Evolutionary conservation across 2,113 vertebrate species (phyloP), one percentile per base, ranked within the genome.

Genomic region (Zapus hudsonius): DNA sequence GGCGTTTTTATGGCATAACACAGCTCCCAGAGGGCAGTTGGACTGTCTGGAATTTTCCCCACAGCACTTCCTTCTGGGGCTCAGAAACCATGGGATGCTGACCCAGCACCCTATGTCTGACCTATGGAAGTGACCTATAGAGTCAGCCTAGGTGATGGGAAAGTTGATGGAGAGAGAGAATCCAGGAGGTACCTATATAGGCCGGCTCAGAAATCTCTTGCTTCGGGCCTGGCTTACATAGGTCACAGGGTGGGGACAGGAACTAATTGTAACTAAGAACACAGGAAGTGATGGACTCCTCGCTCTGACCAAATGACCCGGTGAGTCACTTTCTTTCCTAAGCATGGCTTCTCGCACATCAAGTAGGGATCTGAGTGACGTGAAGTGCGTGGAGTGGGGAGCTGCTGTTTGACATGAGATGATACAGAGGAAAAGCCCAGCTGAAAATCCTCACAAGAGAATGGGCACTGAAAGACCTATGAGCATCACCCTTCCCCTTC

Each of bases 41-140:
- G 29, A 3, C 0, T 38, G 67, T 31, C 44, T 66, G 67, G 47
- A 61, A 11, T 70, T 70, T 52, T 75, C n/a, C 75, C 80, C 23
- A 7, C 0, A 15, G 55, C 36, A 33, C 79, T 52, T 64, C 67
- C 40, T 86, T 11, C 42, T 38, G 7, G 79, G 63, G 61, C 38
- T 44, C 27, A 42, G 80, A 55, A 15, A 36, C 29, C 47, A 8
- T 0, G 2, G 59, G 3, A 36, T 3, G 38, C 66, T 63, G 27
- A 38, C 31, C 27, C 0, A 1, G 25, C 6, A 29, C 42, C 69
- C 42, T 33, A 7, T 27, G 52, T 33, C 20, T 74, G 52, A 74
- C 67, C 29, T 0, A 0, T 0, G 10, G 59, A 20, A 3, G 11
- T 7, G 22, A 63, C 1, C 8, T 33, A 25, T 13, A 66, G 33